Base-by-base conservation (phyloP, 2,113 vertebrate genomes). In the Pampusana beccarii region DNA sequence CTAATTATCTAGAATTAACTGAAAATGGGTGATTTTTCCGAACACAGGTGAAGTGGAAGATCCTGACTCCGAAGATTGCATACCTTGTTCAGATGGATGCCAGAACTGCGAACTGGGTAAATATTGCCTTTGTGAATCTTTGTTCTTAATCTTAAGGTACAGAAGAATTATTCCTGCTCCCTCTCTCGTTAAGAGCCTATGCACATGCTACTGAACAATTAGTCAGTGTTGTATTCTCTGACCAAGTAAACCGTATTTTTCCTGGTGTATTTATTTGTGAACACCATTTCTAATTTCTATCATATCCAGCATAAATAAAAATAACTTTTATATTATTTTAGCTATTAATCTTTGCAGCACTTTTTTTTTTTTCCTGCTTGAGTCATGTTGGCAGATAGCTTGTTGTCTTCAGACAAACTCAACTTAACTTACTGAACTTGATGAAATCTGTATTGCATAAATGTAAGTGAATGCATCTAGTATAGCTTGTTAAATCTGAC, bases 11-110 rank as follows among this genome's bases (percentile, higher is more conserved):
- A 77, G 20, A 83, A 91, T 84, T 94, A 94, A 94, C 50, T 13
- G 26, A 54, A 81, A 81, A 77, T 1, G 26, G 28, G 8, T 71
- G 34, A 48, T 81, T 90, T 46, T 87, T 46, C 29, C 44, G 53
- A 96, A 54, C 79, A 14, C 86, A 99, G 99, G 98, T 97, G 97
- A 98, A 96, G 95, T 98, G 60, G 96, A 98, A 82, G 97, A 98
- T 56, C 90, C 92, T 61, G 97, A 98, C 53, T 93, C 97, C 24
- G 98, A 98, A 61, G 97, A 96, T 31, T 99, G 99, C 29, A 19
- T 98, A 60, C 90, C 97, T 36, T 99, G 99, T 97, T 98, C 98
- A 81, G 98, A 98, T 18, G 99, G 99, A 75, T 99, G 99, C 75
- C 96, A 97, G 87, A 97, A 96, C 15, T 99, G 99, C 93, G 80